phyloP scores from a whole-genome alignment of 30 jellyfish, hydroid and myxozoan genomes.

The Sanderia malayensis region DNA sequence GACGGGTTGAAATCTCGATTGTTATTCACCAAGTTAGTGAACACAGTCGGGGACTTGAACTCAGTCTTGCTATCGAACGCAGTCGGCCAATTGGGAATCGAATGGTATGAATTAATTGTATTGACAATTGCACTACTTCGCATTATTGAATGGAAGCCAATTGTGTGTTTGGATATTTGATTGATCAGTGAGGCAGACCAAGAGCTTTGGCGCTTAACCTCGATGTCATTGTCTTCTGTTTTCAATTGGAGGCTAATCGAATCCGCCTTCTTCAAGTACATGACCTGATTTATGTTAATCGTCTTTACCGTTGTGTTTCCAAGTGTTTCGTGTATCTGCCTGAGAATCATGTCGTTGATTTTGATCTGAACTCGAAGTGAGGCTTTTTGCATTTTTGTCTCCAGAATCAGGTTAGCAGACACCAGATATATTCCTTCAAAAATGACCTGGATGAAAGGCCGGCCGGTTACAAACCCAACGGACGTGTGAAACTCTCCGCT shows the following conservation, averaged over 20 bases:
- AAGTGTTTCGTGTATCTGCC: constrained; percentile 17
- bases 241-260: constrained; percentile 5
- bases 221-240: neutral
- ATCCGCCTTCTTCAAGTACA: constrained; percentile 34
- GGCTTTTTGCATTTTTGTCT: constrained; percentile 4
- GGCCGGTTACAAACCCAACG: constrained; percentile 33
- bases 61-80: constrained; percentile 34
- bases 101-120: neutral
- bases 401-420: constrained; percentile 26
- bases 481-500: constrained; percentile 49
- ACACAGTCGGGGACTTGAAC: constrained; percentile 54
- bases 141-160: constrained; percentile 30
- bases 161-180: constrained; percentile 42
- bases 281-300: constrained; percentile 25
- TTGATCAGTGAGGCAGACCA: constrained; percentile 43
- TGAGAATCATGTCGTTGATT: constrained; percentile 2
- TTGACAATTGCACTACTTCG: constrained; percentile 7
- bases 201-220: constrained; percentile 31
- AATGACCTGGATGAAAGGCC: constrained; percentile 49
- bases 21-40: constrained; percentile 45
- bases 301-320: constrained; percentile 6
- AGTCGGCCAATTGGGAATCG: constrained; percentile 52
- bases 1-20: constrained; percentile 57
- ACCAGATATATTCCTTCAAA: constrained; percentile 55
- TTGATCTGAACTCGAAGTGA: constrained; percentile 5